Base-by-base conservation (phyloP, 2,888 invertebrate species). In the Abscondita cerata region DNA sequence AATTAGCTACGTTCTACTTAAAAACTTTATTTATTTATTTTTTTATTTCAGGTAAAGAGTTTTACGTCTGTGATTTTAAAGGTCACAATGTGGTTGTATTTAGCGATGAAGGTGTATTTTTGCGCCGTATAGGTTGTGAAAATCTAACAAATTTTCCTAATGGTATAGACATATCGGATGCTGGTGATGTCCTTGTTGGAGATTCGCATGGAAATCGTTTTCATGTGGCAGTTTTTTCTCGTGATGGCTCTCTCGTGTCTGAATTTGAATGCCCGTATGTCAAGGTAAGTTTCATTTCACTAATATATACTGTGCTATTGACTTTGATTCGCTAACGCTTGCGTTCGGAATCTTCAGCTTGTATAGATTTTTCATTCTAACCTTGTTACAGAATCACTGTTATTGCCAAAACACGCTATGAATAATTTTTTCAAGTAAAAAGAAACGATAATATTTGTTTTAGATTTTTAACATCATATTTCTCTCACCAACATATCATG, bases 221-320 rank as follows among this genome's bases (percentile, higher is more conserved):
- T 81, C 97, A 98, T 79, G 96, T 98, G 56, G 96, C 96, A 62
- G 96, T 97, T 59, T 98, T 96, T 81, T 92, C 93, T 56, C 87
- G 93, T 52, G 94, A 95, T 74, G 96, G 96, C 52, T 86, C 87
- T 55, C 84, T 94, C 57, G 89, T 93, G 77, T 92, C 93, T 0
- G 96, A 97, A 81, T 97, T 96, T 80, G 96, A 97, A 82, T 98
- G 97, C 81, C 97, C 97, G 53, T 95, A 96, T 78, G 96, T 97
- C 63, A 97, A 98, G 89, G 97, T 96, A 76, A 80, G 81, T 73
- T 38, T 48, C 19, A 20, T 56, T 52, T 48, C 46, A n/a, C 12
- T 2, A 38, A 38, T 38, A 4, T n/a, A 38, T 3, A 38, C 31
- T 31, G 5, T 9, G 31, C 9, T 6, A 6, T 31, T 16, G 11